These are phyloP conservation scores for Botia kubotai DNA, from an alignment of 2,797 vertebrate genomes.

Conservation along the genomic window DNA sequence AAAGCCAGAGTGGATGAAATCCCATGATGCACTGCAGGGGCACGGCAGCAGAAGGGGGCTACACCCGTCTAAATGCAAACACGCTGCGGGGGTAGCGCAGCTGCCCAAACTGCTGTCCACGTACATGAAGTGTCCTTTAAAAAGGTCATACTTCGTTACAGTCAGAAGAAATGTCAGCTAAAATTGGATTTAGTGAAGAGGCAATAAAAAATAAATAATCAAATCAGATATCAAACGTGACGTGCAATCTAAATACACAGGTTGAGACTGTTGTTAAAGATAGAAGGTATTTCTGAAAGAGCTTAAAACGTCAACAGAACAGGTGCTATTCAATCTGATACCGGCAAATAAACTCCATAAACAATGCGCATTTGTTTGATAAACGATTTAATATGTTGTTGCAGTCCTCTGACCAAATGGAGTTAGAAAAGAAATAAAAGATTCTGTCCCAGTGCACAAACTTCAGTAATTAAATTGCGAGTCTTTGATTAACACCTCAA, in stretches of 20 bases:
- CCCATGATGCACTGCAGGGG: conserved; percentile 7
- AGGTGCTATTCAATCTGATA: neutral
- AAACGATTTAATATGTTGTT: neutral
- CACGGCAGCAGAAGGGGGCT: neutral
- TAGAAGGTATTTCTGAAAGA: conserved; percentile 9
- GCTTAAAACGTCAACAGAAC: neutral
- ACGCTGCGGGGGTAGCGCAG: neutral
- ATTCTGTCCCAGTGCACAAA: conserved; percentile 27
- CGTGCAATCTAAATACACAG: conserved; percentile 27
- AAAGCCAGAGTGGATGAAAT: neutral
- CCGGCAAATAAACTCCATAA: neutral
- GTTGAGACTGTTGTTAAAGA: conserved; percentile 24
- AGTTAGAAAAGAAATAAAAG: conserved; percentile 8
- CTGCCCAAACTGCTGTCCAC: conserved; percentile 8
- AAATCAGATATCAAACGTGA: conserved; percentile 50
- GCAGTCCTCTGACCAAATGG: neutral
- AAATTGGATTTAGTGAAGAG: conserved; percentile 57
- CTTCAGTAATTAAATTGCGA: conserved; percentile 16
- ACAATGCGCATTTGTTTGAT: neutral
- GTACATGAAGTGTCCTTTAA: conserved; percentile 61
- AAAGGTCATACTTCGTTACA: conserved; percentile 62
- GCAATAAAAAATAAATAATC: conserved; percentile 57
- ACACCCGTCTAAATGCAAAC: neutral
- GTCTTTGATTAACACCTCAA: conserved; percentile 36
- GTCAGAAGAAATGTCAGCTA: conserved; percentile 62